phyloP scores from a whole-genome alignment of 2,888 invertebrate species.

The Drosophila hamatofila region DNA sequence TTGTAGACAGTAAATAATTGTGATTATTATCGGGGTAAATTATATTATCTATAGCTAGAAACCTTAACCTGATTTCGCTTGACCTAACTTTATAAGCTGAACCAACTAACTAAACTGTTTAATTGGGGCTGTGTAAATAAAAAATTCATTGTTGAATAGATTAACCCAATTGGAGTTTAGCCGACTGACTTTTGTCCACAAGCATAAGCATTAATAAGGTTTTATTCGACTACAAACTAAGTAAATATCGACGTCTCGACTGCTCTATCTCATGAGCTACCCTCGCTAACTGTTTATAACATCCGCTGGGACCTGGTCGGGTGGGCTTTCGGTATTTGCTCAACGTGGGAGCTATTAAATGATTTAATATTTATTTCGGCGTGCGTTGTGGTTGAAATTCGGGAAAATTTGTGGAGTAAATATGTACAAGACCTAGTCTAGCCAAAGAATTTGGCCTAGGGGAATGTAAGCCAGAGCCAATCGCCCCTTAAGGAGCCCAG shows the following conservation, averaged over 20 bases:
- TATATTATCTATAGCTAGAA: not conserved
- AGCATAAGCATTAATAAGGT: not conserved
- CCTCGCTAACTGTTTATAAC: not conserved
- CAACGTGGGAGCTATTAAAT: conserved; percentile 7
- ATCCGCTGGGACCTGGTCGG: conserved; percentile 13
- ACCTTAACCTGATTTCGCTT: conserved; percentile 17
- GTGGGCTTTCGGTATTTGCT: not conserved
- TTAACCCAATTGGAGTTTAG: conserved; percentile 28
- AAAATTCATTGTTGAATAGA: conserved; percentile 1
- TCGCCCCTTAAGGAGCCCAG: conserved; percentile 7
- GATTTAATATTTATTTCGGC: not conserved
- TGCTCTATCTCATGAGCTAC: not conserved
- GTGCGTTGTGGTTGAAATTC: not conserved
- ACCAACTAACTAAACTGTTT: conserved; percentile 8
- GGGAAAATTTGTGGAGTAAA: not conserved
- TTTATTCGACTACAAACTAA: conserved; percentile 3
- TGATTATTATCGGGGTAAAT: not conserved
- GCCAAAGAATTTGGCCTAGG: conserved; percentile 12
- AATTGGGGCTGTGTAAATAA: not conserved
- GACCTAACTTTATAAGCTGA: conserved; percentile 7
- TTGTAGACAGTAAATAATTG: not conserved
- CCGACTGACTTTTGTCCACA: not conserved
- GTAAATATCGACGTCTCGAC: not conserved
- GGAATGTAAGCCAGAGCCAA: not conserved
- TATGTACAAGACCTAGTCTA: conserved; percentile 17